Base-by-base conservation (phyloP, 92 coral and sea anemone species). In the Hydrozoanthus gracilis region DNA sequence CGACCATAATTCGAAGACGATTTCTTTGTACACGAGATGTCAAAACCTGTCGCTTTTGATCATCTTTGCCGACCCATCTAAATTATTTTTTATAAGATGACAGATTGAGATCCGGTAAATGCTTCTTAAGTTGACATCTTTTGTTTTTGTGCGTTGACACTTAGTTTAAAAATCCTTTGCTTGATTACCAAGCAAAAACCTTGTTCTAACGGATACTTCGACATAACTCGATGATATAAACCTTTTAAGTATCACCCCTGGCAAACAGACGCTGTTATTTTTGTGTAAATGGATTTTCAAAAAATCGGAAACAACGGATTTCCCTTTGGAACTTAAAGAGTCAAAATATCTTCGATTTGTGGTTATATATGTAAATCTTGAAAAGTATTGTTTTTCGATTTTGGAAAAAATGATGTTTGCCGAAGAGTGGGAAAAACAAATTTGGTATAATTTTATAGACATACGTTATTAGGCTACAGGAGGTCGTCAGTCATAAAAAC, bases 81-180 rank as follows among this genome's bases (percentile, higher is more conserved):
- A 10, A 39, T 70, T 71, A n/a, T 44, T 17, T 51, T 61, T n/a
- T 13, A 10, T 44, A 18, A 46, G 52, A 45, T 62, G 73, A 46
- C 14, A 47, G 52, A 44, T 47, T 46, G 27, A 62, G 64, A 10
- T 16, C 84, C 73, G 73, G 73, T 79, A 79, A 79, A 79, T 46
- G 84, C 84, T 44, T 79, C 16, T 78, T 3, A 27, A 61, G 70
- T 46, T 79, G 47, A 14, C 56, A 79, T 15, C 54, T 79, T 9
- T 46, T 50, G 27, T n/a, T 2, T 15, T 13, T 62, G 4, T 68
- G 44, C 18, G 10, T 16, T 15, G 48, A 47, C 84, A 11, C 55
- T 45, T 56, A 17, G 35, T 9, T 66, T 35, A 44, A 11, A 66
- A 44, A 35, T 20, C 35, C 67, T 12, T n/a, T 73, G 78, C 8